Evolutionary conservation across 2,113 vertebrate genomes (phyloP), one percentile per base, ranked within the genome.

Genomic region (Tricholaema leucomelas): DNA sequence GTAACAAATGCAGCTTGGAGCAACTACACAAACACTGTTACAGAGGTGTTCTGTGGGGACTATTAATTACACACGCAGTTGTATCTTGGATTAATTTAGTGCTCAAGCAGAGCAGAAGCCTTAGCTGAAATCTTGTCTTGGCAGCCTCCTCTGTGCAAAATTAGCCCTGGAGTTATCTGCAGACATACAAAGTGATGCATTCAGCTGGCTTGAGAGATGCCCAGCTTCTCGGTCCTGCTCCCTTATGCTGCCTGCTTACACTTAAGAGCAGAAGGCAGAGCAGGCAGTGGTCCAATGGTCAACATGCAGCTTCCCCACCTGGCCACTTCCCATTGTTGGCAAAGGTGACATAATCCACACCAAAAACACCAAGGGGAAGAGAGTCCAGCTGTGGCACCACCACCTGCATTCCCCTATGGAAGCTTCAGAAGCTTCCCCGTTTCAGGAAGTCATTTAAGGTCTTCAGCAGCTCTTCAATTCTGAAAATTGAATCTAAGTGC

Each of bases 381-480:
- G 16, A 25, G 16, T 25, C 19, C 5, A n/a, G 48, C 10, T 25
- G 18, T 9, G 61, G 44, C 14, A 31, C 12, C 21, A 54, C 35
- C 10, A 2, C 4, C 48, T 8, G 66, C 5, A 5, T 7, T 31
- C 48, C n/a, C 12, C 9, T 30, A 5, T 16, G 52, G 69, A 74
- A 85, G 50, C 40, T 78, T 16, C 83, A 61, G n/a, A 87, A 88
- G 64, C 7, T 77, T 94, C 83, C 58, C 65, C 74, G 28, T 56
- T 71, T 66, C 61, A 59, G 27, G n/a, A 65, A 77, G 18, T 33
- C 86, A 46, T 58, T 90, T 75, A 71, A 88, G 40, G 70, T 81
- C 83, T 93, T 63, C 76, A 80, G 92, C 84, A 95, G 76, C 74
- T 72, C 42, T 58, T 38, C 58, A 85, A 91, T 54, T 72, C 66